These are phyloP conservation scores for Mesochorus sp. DNA, from an alignment of 2,888 invertebrate species.

Conservation along the genomic window DNA sequence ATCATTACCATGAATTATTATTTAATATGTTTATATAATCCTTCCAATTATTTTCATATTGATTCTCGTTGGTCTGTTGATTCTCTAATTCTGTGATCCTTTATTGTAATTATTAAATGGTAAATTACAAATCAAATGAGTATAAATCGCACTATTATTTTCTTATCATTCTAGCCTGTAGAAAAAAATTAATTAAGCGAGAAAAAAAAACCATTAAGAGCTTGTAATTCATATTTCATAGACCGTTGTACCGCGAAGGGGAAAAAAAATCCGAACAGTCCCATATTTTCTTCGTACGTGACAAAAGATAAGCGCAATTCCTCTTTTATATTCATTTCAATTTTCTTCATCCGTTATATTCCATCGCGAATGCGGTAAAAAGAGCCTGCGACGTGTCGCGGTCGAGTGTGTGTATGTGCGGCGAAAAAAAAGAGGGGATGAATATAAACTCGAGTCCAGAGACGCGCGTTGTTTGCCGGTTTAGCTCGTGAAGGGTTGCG, in stretches of 20 bases:
- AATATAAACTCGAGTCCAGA: constrained; percentile 25
- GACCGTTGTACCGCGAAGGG: too few species aligned
- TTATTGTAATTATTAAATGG: too few species aligned
- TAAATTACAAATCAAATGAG: too few species aligned
- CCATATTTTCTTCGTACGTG: too few species aligned
- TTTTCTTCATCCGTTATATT: neutral
- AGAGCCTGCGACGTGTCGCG: neutral
- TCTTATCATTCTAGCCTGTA: too few species aligned
- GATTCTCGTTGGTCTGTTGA: constrained; percentile 38
- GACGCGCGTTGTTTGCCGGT: constrained; percentile 25
- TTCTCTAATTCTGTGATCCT: constrained; percentile 46
- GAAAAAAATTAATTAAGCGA: too few species aligned
- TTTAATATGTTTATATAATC: constrained; percentile 69
- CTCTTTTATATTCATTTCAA: neutral
- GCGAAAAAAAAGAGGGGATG: constrained; percentile 14
- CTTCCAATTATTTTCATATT: constrained; percentile 53
- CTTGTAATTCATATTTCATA: too few species aligned
- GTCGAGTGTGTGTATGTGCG: neutral
- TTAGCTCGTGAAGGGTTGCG: constrained; percentile 25
- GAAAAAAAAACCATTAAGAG: too few species aligned
- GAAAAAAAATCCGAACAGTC: too few species aligned
- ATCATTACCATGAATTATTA: constrained; percentile 62
- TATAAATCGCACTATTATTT: too few species aligned
- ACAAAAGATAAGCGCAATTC: neutral
- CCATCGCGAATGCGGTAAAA: neutral